Conservation (phyloP, 2,113 vertebrate genomes). For the Eidolon helvum region DNA sequence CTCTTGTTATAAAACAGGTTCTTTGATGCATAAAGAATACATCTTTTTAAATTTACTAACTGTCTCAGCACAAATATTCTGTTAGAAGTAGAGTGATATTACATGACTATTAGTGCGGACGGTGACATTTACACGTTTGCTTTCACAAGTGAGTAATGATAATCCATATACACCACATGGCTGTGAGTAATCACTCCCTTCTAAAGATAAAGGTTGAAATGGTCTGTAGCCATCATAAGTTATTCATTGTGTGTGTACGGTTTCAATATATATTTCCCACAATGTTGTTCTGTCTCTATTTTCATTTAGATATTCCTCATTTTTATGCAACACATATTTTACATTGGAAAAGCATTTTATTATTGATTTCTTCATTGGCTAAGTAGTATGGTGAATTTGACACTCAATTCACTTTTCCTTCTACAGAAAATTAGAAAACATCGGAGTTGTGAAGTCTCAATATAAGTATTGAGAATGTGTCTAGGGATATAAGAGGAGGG, state of each 20-base stretch:
- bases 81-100: constrained; percentile 49
- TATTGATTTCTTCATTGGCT: constrained; percentile 49
- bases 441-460: not conserved
- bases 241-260: constrained; percentile 55
- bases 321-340: constrained; percentile 33
- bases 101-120: constrained; percentile 16
- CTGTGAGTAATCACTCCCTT: constrained; percentile 72
- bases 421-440: constrained; percentile 33
- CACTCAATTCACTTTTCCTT: constrained; percentile 20
- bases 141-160: constrained; percentile 58
- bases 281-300: constrained; percentile 16
- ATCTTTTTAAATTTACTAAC: constrained; percentile 73
- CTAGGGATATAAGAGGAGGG: not conserved
- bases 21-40: constrained; percentile 56
- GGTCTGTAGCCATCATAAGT: constrained; percentile 67
- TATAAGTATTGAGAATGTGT: not conserved
- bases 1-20: constrained; percentile 66
- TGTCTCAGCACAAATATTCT: constrained; percentile 60
- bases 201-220: constrained; percentile 77
- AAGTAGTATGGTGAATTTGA: constrained; percentile 44
- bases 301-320: constrained; percentile 53
- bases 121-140: constrained; percentile 73
- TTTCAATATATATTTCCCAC: constrained; percentile 43
- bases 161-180: constrained; percentile 53
- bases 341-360: constrained; percentile 41